Base-by-base conservation (phyloP, 1,140 invertebrate genomes). In the Drosophila fuyamai region DNA sequence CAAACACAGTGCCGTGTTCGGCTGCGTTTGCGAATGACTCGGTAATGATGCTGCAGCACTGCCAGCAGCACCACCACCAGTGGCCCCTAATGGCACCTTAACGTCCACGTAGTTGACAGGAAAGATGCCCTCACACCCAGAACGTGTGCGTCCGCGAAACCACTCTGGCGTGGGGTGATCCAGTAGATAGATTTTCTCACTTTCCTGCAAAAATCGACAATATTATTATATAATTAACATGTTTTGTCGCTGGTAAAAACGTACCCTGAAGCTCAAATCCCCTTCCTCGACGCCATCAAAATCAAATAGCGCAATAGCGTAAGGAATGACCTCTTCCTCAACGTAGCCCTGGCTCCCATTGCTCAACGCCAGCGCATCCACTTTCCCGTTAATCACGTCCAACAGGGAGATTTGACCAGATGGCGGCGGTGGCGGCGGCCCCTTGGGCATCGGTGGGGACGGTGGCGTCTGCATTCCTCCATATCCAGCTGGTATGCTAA, bases 61-160 rank as follows among this genome's bases (percentile, higher is more conserved):
- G 36, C 71, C 16, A 46, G n/a, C 36, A 47, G 48, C 54, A 53
- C 80, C 77, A 51, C 93, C 93, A 27, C 93, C 93, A 53, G 18
- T 32, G 10, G 36, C 44, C 2, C 53, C 54, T 43, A 97, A 91
- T 47, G 97, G 96, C 77, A 96, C 94, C 89, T 95, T 95, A 46
- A 97, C 93, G 65, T 97, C 94, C 46, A 97, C 94, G 93, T 96
- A 97, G 89, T 95, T 96, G 16, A 93, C 92, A 1, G 97, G 97
- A 93, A 97, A 97, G 60, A 97, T 95, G 50, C 97, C 97, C 90
- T 95, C 95, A 53, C 93, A 93, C 16, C 94, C 95, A 46, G 84
- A 92, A 35, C 93, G 93, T 81, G 94, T 93, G 76, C 93, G 94
- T 3, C 97, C 97, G 63, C 94, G 94, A 62, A 96, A 89, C 97